Evolutionary conservation across 2,113 vertebrate genomes (phyloP).

Genomic region (Corvus cornix): DNA sequence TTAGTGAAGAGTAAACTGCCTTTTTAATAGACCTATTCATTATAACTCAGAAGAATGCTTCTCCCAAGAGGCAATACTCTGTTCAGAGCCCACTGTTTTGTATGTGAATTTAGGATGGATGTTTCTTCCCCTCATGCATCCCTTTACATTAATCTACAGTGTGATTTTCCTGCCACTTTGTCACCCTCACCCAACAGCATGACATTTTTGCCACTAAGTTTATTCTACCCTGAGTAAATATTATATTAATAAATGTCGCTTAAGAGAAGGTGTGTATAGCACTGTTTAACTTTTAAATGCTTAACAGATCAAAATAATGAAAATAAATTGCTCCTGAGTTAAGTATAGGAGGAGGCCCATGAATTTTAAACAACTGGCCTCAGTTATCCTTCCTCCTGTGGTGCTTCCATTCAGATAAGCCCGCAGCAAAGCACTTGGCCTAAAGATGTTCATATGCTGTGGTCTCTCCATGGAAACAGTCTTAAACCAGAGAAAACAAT

Average conservation of each 20-base stretch:
- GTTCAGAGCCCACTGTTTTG: not conserved
- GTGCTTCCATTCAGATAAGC: slow-evolving; percentile 52
- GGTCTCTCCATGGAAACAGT: slow-evolving; percentile 67
- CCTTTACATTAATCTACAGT: not conserved
- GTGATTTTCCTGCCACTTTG: not conserved
- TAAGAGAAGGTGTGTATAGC: not conserved
- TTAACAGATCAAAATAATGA: slow-evolving; percentile 47
- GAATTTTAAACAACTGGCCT: slow-evolving; percentile 56
- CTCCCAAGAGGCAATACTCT: not conserved
- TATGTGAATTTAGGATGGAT: not conserved
- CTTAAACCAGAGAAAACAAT: slow-evolving; percentile 55
- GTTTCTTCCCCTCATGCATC: not conserved
- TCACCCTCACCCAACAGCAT: not conserved
- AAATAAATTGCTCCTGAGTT: slow-evolving; percentile 6
- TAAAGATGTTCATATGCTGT: slow-evolving; percentile 56
- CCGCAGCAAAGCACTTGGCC: slow-evolving; percentile 53
- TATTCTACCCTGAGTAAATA: not conserved
- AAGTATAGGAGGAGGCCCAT: not conserved
- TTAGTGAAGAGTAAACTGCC: not conserved
- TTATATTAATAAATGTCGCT: not conserved
- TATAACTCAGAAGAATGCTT: not conserved
- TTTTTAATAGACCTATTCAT: slow-evolving; percentile 3
- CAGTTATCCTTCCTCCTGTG: slow-evolving; percentile 30
- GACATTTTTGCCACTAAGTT: not conserved
- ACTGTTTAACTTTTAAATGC: slow-evolving; percentile 1